Evolutionary conservation across 2,113 vertebrate species (phyloP).

Genomic region (Illadopsis cleaveri): DNA sequence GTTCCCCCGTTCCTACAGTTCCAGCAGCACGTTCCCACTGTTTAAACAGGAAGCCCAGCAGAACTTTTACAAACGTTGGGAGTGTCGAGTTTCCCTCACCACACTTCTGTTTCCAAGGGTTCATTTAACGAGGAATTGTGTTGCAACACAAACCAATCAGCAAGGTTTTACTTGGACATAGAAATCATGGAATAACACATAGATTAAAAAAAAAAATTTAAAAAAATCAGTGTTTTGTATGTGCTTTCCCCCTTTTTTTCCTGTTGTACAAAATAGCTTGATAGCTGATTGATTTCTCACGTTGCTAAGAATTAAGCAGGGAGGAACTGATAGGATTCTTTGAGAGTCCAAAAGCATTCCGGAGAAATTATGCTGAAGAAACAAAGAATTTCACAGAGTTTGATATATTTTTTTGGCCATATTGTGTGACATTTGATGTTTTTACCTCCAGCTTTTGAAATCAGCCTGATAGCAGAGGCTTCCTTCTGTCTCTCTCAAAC

Average conservation of each 20-base stretch:
- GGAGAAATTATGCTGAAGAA: neutral
- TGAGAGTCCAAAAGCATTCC: neutral
- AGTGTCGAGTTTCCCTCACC: neutral
- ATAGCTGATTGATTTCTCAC: neutral
- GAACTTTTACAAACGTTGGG: neutral
- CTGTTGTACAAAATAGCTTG: rapidly evolving
- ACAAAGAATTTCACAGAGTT: neutral
- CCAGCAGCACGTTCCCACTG: neutral
- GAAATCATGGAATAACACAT: neutral
- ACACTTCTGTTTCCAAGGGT: neutral
- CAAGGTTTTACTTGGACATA: neutral
- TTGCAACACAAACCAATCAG: neutral
- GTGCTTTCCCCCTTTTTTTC: neutral
- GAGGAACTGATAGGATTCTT: neutral
- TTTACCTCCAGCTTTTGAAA: constrained; percentile 35
- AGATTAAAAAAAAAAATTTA: neutral
- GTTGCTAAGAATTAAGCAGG: neutral
- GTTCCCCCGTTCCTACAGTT: neutral
- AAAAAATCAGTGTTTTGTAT: neutral
- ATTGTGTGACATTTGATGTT: constrained; percentile 5
- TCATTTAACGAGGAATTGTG: neutral
- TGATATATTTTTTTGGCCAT: neutral
- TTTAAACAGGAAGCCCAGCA: neutral
- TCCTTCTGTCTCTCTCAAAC: neutral
- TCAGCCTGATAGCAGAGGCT: neutral